Base-by-base conservation (phyloP, 1,140 invertebrate species). In the Zophobas atratus region DNA sequence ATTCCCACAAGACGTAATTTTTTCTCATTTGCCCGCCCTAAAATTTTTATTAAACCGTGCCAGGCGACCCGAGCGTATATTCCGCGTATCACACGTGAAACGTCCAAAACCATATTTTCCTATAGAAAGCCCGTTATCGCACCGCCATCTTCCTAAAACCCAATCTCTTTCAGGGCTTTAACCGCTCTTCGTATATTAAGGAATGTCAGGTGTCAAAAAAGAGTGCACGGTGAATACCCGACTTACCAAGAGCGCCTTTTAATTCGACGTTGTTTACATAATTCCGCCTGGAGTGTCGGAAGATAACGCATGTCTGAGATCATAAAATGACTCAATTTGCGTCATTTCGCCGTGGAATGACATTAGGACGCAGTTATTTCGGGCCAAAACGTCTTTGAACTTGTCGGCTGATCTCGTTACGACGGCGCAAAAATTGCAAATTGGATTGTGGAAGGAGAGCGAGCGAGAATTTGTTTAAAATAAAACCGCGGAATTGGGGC, bases 311-410 rank as follows among this genome's bases (percentile, higher is more conserved):
- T 67, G 60, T 67, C 39, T 67, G 39, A 41, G 60, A 67, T 67
- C 39, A 67, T 67, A 67, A 67, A 43, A 67, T 67, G 60, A 67
- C 60, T 67, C 60, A 67, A 67, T 67, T 67, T 67, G 60, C 60
- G 60, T 43, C 60, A 67, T 67, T 60, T 39, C 8, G 38, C 39
- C 33, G 60, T 48, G 39, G n/a, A 67, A 67, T 32, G 39, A 67
- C 39, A 67, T 67, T 67, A 67, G 60, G 60, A 43, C 8, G 60
- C 39, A 67, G 60, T 67, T 67, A 67, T 67, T 67, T 43, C 60
- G 39, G 6, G 60, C 38, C 60, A 41, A 67, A 67, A 46, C 39
- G 60, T 67, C 60, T 67, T 67, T 67, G 60, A 67, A 67, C 60
- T 67, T 67, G 60, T 43, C 39, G 8, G 60, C 60, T 67, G 60